A percentile compares a stretch with the other conserved stretches of the same genome.
These are phyloP conservation scores for Phymanthus crucifer DNA, from an alignment of 92 coral and sea anemone genomes.

Conservation along the genomic window DNA sequence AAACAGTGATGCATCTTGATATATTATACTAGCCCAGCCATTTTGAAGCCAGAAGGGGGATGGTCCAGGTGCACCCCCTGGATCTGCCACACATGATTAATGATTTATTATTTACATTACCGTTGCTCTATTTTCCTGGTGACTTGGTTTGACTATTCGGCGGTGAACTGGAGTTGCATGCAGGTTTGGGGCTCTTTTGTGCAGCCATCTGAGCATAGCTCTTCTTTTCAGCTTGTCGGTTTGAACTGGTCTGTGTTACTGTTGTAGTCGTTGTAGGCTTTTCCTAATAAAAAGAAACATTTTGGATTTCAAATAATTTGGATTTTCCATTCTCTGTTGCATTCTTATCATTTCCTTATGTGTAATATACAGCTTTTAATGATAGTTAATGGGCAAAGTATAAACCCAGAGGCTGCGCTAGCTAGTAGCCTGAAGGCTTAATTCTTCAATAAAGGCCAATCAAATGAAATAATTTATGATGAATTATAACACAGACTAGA, in stretches of 20 bases:
- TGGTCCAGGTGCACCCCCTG: too few species aligned
- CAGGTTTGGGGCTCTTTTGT: conserved; percentile 69
- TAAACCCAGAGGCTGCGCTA: too few species aligned
- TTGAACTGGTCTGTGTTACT: conserved; percentile 26
- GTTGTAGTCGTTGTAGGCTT: conserved; percentile 7
- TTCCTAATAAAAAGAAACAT: conserved; percentile 17
- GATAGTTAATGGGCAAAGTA: not conserved
- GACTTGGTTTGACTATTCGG: conserved; percentile 39
- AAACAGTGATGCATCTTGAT: too few species aligned
- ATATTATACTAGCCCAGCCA: too few species aligned
- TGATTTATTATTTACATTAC: not conserved
- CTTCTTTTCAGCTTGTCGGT: conserved; percentile 56
- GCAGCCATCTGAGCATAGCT: conserved; percentile 98
- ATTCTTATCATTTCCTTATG: too few species aligned
- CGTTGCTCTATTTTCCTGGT: conserved; percentile 32
- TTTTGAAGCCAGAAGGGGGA: too few species aligned
- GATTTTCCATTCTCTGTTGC: not conserved
- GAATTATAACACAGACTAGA: too few species aligned
- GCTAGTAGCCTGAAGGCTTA: too few species aligned
- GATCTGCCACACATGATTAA: not conserved
- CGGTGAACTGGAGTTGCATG: conserved; percentile 36
- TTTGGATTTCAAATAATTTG: not conserved
- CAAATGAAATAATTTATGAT: too few species aligned
- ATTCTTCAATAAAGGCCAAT: too few species aligned
- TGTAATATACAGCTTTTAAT: too few species aligned